Percentiles rank a stretch among this genome's conserved stretches.
Evolutionary conservation across 92 coral and sea anemone species (phyloP).

Genomic region (Blastomussa wellsi): DNA sequence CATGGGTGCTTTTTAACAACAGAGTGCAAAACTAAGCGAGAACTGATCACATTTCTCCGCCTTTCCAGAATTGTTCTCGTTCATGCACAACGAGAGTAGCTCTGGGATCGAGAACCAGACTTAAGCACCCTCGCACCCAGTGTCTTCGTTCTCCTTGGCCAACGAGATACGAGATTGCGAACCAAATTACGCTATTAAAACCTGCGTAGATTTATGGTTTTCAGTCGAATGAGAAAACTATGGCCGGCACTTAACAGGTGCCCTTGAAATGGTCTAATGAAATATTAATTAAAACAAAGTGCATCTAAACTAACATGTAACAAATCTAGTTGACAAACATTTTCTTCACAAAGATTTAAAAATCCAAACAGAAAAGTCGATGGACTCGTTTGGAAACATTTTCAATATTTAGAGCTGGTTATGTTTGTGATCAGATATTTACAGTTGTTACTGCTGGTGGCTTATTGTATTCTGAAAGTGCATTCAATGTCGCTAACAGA

Average conservation of each 20-base stretch:
- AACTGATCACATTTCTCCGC: no score
- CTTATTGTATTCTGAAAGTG: background rate
- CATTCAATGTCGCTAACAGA: conserved; percentile 2
- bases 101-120: no score
- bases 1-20: no score
- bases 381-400: background rate
- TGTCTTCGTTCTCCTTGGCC: no score
- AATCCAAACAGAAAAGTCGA: background rate
- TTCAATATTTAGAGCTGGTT: background rate
- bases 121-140: no score
- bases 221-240: background rate
- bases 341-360: background rate
- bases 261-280: background rate
- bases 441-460: background rate
- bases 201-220: background rate
- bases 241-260: conserved; percentile 20
- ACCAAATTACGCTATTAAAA: no score
- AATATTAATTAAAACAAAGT: conserved; percentile 31
- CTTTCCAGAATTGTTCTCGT: no score
- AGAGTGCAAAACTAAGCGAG: no score
- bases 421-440: conserved; percentile 9
- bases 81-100: no score
- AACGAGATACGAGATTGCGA: no score
- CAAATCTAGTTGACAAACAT: background rate
- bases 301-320: background rate